Conservation (phyloP, 2,888 invertebrate genomes). For the Pegoplata infirma region DNA sequence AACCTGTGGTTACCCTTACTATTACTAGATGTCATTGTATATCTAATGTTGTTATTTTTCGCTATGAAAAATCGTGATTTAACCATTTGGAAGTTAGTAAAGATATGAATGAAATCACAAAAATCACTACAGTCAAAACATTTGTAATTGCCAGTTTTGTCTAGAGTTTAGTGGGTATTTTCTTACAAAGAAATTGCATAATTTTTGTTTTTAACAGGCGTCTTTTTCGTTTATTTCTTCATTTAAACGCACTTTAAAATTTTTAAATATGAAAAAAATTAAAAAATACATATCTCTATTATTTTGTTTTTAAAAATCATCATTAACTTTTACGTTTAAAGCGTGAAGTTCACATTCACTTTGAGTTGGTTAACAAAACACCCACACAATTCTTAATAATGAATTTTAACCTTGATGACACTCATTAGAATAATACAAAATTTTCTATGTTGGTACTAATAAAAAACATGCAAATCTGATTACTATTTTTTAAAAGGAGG, state of each 20-base stretch:
- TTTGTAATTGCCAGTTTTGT: conserved; percentile 15
- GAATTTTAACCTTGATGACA: conserved; percentile 46
- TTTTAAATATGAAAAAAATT: too few relatives aligned
- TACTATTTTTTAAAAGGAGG: too few relatives aligned
- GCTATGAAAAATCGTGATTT: conserved; percentile 49
- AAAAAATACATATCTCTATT: background rate
- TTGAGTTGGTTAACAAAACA: conserved; percentile 10
- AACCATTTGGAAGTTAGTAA: conserved; percentile 44
- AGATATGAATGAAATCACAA: conserved; percentile 22
- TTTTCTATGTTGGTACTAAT: background rate
- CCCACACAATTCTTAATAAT: conserved; percentile 28
- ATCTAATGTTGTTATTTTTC: background rate
- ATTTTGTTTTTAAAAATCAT: conserved; percentile 18
- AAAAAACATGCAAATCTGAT: background rate
- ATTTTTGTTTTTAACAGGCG: conserved; percentile 18
- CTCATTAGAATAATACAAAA: conserved; percentile 45
- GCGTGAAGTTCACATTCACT: conserved; percentile 41
- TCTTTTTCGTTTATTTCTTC: conserved; percentile 10
- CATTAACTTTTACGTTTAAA: conserved; percentile 42
- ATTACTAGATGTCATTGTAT: background rate
- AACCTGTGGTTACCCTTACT: conserved; percentile 13
- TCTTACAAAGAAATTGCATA: conserved; percentile 42
- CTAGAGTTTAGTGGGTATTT: conserved; percentile 18
- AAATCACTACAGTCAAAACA: conserved; percentile 5
- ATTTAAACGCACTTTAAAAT: conserved; percentile 12